phyloP scores from a whole-genome alignment of 1,140 invertebrate species.

The Thalassaphorura encarpata region DNA sequence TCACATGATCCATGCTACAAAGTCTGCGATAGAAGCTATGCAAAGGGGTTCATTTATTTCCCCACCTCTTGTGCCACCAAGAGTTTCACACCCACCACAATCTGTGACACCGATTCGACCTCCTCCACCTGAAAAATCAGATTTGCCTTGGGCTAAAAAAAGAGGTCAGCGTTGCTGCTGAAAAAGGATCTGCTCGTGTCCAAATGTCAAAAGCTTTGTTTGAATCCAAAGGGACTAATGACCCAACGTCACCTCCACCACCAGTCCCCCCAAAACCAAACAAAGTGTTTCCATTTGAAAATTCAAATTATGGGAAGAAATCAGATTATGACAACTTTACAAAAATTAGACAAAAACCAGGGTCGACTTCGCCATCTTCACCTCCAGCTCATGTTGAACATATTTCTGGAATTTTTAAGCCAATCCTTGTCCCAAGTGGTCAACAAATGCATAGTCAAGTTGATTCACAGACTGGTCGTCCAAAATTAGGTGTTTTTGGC shows the following conservation, averaged over 20 bases:
- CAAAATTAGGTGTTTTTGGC: slow-evolving; percentile 15
- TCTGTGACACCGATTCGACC: not conserved
- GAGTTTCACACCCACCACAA: not conserved
- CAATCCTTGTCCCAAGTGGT: not conserved
- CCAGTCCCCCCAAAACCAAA: not conserved
- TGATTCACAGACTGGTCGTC: not conserved
- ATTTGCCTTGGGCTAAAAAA: slow-evolving; percentile 20
- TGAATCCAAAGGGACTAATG: not conserved
- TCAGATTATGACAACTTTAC: not conserved
- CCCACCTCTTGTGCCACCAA: not conserved
- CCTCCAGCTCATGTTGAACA: not conserved
- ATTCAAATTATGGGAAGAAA: no score
- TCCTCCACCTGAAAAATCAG: slow-evolving; percentile 9
- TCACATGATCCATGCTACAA: slow-evolving; percentile 31
- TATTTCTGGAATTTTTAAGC: not conserved
- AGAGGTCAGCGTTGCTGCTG: not conserved
- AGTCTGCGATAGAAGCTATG: slow-evolving; percentile 28
- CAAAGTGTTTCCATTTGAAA: no score
- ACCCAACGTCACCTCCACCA: not conserved
- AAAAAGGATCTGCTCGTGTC: not conserved
- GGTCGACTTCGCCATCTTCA: no score
- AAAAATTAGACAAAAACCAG: not conserved
- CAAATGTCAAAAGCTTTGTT: not conserved
- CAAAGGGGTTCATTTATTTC: not conserved
- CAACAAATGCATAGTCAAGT: not conserved